Evolutionary conservation across 2,888 invertebrate species (phyloP).

Genomic region (Sarcophaga subvicina): DNA sequence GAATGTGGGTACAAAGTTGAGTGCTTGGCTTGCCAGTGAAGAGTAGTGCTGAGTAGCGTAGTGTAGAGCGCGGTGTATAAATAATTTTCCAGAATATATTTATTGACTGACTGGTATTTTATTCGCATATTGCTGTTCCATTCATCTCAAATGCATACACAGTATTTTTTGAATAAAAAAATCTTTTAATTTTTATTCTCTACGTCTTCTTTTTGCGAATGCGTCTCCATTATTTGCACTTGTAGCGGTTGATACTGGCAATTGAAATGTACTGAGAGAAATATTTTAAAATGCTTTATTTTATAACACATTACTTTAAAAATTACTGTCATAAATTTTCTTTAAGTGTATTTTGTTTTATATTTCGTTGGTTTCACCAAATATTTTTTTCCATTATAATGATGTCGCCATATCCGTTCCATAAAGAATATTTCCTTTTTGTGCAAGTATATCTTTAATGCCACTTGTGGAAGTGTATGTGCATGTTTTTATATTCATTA

Average conservation of each 20-base stretch:
- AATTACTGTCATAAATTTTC: not conserved
- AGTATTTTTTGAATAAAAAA: not conserved
- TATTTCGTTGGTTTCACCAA: not conserved
- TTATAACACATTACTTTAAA: not conserved
- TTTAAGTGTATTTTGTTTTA: not conserved
- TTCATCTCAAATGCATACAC: not conserved
- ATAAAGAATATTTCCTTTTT: constrained; percentile 39
- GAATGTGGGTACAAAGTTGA: not conserved
- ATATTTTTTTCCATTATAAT: constrained; percentile 22
- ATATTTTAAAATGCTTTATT: no score
- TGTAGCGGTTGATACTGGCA: no score
- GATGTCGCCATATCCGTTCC: constrained; percentile 17
- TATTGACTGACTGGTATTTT: not conserved
- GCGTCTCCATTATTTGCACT: no score
- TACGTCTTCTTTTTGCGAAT: not conserved
- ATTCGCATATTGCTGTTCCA: not conserved
- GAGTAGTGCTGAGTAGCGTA: no score
- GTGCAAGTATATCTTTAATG: no score
- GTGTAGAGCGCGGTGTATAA: no score
- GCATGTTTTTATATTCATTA: not conserved
- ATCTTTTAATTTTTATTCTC: not conserved
- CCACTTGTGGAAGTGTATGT: not conserved
- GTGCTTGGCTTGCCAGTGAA: not conserved
- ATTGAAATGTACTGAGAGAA: no score
- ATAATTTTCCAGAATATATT: not conserved